Base-by-base conservation (phyloP, 2,797 vertebrate genomes). In the Scolopax rusticola region DNA sequence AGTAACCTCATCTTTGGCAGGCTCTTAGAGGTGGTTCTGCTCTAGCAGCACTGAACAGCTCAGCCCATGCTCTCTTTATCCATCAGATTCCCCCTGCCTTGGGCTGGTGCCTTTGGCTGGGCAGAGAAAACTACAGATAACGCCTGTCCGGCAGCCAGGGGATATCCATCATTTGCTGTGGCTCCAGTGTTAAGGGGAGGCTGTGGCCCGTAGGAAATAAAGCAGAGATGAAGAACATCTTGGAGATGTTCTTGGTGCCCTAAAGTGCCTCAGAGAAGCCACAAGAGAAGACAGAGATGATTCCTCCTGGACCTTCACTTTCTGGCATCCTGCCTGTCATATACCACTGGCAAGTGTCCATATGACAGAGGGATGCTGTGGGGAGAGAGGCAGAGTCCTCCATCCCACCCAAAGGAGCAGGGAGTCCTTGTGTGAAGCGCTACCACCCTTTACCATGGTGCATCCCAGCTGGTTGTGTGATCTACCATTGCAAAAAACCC, bases 11-110 rank as follows among this genome's bases (percentile, higher is more conserved):
- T 12, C 54, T 79, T 75, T 84, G 93, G 85, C 91, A 71, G n/a
- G 57, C 56, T 78, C 70, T 78, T 47, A 84, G 75, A 87, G 60
- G 91, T 63, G 53, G 83, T 47, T 96, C 93, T 83, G 82, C 95
- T 85, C 86, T 48, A 89, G 89, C 79, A 90, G 68, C 68, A 48
- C 57, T 16, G 51, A 76, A 9, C 60, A 67, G 87, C 78, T 70
- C 93, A 73, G 60, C 51, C 71, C 82, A 87, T 43, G 47, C 68
- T 85, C 91, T 56, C 25, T 27, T 71, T 41, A 12, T 59, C 38
- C 32, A 60, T 25, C 64, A 65, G 6, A 16, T 57, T 65, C 63
- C 63, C 56, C 63, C 51, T 30, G 23, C n/a, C 38, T 83, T 73
- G 54, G 64, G 70, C 57, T 75, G 48, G 24, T 70, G 73, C 73